A percentile compares a stretch with the other conserved stretches of the same genome.
phyloP scores from a whole-genome alignment of 1,140 invertebrate species.

The Ruditapes philippinarum region DNA sequence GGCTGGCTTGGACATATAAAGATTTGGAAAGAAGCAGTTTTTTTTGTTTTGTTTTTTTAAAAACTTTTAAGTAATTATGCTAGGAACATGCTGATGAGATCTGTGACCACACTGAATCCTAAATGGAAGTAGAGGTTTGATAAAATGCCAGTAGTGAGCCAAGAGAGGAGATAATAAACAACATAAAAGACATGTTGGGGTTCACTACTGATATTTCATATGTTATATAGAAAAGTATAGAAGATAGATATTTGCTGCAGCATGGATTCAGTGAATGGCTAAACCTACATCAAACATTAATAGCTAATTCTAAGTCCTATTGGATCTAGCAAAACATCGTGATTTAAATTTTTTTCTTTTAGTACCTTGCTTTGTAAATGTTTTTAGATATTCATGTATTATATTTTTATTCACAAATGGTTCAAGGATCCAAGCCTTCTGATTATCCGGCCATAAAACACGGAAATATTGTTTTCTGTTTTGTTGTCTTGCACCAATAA shows the following conservation, averaged over 20 bases:
- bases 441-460: neutral
- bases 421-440: no score
- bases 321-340: neutral
- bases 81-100: no score
- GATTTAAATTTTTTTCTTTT: neutral
- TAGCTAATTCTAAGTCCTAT: neutral
- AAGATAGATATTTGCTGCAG: neutral
- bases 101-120: no score
- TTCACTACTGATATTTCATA: constrained; percentile 17
- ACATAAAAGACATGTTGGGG: neutral
- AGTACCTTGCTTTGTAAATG: neutral
- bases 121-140: no score
- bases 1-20: no score
- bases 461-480: neutral
- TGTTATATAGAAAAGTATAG: neutral
- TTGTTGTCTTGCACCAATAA: neutral
- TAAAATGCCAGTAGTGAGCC: constrained; percentile 7
- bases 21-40: no score
- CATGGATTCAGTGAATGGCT: neutral
- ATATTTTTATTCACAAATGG: neutral
- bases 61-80: no score
- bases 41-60: no score
- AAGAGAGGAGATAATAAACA: constrained; percentile 14
- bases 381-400: constrained; percentile 18
- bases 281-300: neutral